Evolutionary conservation across 2,113 vertebrate species (phyloP).

Genomic region (Etheostoma spectabile): DNA sequence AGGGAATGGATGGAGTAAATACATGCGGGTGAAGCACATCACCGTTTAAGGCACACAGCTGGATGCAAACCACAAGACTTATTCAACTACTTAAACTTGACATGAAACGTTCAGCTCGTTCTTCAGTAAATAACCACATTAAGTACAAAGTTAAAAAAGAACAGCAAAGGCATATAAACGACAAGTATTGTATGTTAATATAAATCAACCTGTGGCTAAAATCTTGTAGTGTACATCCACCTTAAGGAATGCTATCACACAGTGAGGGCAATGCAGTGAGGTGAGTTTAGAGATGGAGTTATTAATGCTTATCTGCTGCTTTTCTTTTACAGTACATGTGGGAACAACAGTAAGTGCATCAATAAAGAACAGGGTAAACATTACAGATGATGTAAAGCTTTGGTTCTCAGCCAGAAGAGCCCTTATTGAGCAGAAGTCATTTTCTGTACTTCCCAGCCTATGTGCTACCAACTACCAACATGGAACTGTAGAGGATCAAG

Average conservation of each 20-base stretch:
- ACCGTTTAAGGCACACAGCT: conserved; percentile 52
- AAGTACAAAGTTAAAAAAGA: neutral
- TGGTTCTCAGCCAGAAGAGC: neutral
- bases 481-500: too few relatives aligned
- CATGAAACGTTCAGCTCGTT: neutral
- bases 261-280: conserved; percentile 22
- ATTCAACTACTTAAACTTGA: neutral
- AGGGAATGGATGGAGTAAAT: conserved; percentile 78
- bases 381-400: neutral
- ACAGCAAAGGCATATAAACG: neutral
- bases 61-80: conserved; percentile 60
- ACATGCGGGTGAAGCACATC: conserved; percentile 80
- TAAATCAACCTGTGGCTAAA: neutral
- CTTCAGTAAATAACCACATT: neutral
- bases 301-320: neutral
- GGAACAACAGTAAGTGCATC: neutral
- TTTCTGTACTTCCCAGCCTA: neutral
- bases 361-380: neutral
- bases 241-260: conserved; percentile 8
- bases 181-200: neutral
- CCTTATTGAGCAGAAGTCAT: neutral
- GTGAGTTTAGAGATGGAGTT: conserved; percentile 21
- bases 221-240: conserved; percentile 53
- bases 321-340: neutral
- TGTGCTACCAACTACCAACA: neutral